These are phyloP conservation scores for Cosmia trapezina DNA, from an alignment of 2,888 invertebrate species.

Conservation along the genomic window DNA sequence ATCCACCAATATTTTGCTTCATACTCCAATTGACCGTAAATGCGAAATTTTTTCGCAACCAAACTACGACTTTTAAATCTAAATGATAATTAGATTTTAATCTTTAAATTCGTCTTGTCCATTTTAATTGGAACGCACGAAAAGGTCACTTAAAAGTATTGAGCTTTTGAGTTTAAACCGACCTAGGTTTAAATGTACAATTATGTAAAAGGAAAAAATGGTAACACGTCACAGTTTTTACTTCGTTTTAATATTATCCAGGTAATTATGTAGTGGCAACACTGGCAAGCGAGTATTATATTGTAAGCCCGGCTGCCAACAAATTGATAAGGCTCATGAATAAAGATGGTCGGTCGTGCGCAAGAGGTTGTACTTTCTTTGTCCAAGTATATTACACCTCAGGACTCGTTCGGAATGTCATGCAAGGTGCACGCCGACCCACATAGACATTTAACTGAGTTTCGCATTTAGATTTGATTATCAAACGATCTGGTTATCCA, in stretches of 20 bases:
- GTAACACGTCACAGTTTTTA: conserved; percentile 63
- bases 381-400: conserved; percentile 60
- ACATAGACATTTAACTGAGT: conserved; percentile 35
- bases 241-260: conserved; percentile 55
- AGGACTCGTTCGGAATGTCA: conserved; percentile 34
- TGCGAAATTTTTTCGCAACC: not conserved
- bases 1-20: not conserved
- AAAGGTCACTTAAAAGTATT: conserved; percentile 49
- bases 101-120: conserved; percentile 34
- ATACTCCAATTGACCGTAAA: conserved; percentile 10
- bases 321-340: conserved; percentile 85
- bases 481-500: conserved; percentile 43
- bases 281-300: conserved; percentile 79
- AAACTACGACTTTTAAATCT: conserved; percentile 17
- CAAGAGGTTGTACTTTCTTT: conserved; percentile 75
- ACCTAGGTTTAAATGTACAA: conserved; percentile 29
- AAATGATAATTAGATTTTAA: conserved; percentile 46
- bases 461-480: conserved; percentile 42
- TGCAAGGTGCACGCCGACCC: conserved; percentile 60
- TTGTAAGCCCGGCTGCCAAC: conserved; percentile 76
- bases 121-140: conserved; percentile 48
- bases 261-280: conserved; percentile 79
- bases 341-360: conserved; percentile 75
- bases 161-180: conserved; percentile 14
- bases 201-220: conserved; percentile 17